Evolutionary conservation across 2,797 vertebrate species (phyloP), one percentile per base, ranked within the genome.

Genomic region (Hydrophis major): DNA sequence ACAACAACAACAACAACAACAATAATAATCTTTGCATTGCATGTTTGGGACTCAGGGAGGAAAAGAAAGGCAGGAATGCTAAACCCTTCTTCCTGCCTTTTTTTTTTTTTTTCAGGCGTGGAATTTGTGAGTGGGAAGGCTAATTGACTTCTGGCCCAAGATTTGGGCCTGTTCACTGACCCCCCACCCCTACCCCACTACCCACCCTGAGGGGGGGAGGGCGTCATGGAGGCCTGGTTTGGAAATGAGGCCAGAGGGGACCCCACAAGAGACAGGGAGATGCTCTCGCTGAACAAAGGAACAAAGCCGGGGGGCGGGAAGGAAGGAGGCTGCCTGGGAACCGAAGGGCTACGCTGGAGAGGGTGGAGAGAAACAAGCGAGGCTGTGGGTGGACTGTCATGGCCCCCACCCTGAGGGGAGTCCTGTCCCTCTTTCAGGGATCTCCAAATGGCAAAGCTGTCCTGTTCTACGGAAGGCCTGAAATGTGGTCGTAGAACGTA

Each of bases 11-110:
- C 11, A 83, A 37, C 6, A 53, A 32, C 32, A 32, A 53, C 10
- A 83, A 37, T 2, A 32, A 32, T 2, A 69, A 96, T 96, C 96
- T 97, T 96, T 97, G 96, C 96, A 94, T 96, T 96, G 97, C 97
- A 94, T 94, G 94, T 96, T 92, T 91, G 88, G 93, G 94, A 94
- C 96, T 95, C 96, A 96, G 20, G 55, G 8, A n/a, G 27, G 27
- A 1, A 28, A 13, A 7, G 6, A 18, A 20, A 87, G 28, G 96
- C 96, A 96, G 96, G 95, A 93, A 66, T 93, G 93, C 93, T 37
- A 27, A 63, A 91, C 28, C 27, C 4, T 16, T 63, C 83, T 50
- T 50, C 50, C 4, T 47, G 91, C 11, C 50, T 60, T 92, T 18
- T 6, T 60, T 60, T 92, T 18, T 32, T 6, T 60, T 25, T 25